Conservation (phyloP, 2,888 invertebrate genomes). For the Andrena marginata region DNA sequence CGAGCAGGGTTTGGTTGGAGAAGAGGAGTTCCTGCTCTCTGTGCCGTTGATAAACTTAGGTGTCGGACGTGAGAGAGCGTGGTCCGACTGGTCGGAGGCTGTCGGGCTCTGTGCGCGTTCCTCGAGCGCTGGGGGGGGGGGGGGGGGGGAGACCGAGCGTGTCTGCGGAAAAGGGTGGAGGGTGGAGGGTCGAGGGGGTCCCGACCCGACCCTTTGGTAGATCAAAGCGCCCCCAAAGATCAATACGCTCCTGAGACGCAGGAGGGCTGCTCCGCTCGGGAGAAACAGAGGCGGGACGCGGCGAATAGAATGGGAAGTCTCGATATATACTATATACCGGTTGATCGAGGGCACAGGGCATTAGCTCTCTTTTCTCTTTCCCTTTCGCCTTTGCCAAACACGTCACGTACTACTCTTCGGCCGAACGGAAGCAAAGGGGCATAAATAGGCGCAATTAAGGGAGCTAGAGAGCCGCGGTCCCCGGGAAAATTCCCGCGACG, state of each 20-base stretch:
- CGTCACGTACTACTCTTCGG: constrained; percentile 82
- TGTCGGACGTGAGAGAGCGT: constrained; percentile 70
- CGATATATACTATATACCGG: constrained; percentile 73
- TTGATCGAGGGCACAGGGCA: constrained; percentile 83
- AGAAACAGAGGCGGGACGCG: constrained; percentile 46
- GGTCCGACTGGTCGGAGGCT: constrained; percentile 41
- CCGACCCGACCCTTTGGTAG: constrained; percentile 78
- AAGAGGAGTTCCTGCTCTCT: neutral
- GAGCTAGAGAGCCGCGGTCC: constrained; percentile 51
- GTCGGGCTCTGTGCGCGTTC: constrained; percentile 60
- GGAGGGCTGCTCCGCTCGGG: constrained; percentile 59
- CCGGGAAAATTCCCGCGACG: constrained; percentile 50
- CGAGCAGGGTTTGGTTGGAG: neutral
- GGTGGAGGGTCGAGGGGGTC: constrained; percentile 59
- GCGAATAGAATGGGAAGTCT: constrained; percentile 50
- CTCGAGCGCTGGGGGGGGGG: constrained; percentile 60
- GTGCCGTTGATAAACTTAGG: constrained; percentile 79
- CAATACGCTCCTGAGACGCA: constrained; percentile 81
- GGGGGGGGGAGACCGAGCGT: constrained; percentile 59
- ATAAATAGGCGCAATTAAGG: constrained; percentile 85
- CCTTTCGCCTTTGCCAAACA: constrained; percentile 81
- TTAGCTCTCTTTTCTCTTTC: constrained; percentile 72
- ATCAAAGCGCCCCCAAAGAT: constrained; percentile 84
- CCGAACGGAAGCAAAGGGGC: constrained; percentile 81
- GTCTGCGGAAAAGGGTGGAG: constrained; percentile 40